phyloP scores from a whole-genome alignment of 2,888 invertebrate genomes.

The Leptopilina drosophilae region DNA sequence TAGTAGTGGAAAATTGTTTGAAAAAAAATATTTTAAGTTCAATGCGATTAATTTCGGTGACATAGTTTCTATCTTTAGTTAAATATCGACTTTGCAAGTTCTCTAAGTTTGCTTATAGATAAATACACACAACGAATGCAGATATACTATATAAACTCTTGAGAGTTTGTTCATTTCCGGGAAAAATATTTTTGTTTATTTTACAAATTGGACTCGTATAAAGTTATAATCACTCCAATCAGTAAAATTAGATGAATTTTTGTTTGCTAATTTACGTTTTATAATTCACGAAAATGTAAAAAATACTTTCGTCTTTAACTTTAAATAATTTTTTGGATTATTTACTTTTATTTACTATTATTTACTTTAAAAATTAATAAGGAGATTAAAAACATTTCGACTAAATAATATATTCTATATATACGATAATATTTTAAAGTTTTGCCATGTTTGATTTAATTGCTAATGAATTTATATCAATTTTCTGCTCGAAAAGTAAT shows the following conservation, averaged over 20 bases:
- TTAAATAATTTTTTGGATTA: too few species aligned
- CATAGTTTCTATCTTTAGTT: constrained; percentile 18
- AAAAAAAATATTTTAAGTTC: not conserved
- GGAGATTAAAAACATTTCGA: not conserved
- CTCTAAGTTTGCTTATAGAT: not conserved
- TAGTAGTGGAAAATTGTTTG: not conserved
- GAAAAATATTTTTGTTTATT: constrained; percentile 23
- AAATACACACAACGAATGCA: not conserved
- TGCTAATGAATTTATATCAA: constrained; percentile 1
- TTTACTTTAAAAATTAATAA: too few species aligned
- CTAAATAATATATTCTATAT: not conserved
- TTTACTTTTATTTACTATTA: too few species aligned
- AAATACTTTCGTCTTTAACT: too few species aligned
- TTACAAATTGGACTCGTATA: not conserved
- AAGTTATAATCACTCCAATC: not conserved
- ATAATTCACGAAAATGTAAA: not conserved
- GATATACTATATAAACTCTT: not conserved
- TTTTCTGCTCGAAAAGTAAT: constrained; percentile 6
- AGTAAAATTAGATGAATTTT: not conserved
- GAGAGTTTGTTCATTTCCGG: not conserved
- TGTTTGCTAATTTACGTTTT: not conserved
- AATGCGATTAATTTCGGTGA: constrained; percentile 7
- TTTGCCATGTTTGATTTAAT: not conserved
- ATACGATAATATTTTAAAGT: not conserved
- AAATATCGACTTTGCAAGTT: constrained; percentile 8